Percentiles rank a stretch among this genome's conserved stretches.
These are phyloP conservation scores for Delphinus delphis DNA, from an alignment of 2,113 vertebrate genomes.

Conservation along the genomic window DNA sequence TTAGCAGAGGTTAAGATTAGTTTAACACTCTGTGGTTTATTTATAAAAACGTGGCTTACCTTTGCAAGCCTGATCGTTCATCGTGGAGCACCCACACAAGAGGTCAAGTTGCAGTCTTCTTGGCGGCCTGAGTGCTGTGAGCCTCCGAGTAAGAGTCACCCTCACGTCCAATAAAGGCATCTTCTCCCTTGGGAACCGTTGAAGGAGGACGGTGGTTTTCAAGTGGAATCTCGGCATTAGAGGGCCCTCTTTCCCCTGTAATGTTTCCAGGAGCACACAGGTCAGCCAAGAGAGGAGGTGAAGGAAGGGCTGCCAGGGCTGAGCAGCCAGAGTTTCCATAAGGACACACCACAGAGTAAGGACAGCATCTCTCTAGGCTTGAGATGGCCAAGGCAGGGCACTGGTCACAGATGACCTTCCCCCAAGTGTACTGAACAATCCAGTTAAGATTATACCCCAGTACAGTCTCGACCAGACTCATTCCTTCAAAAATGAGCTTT, in stretches of 20 bases:
- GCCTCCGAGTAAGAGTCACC: background rate
- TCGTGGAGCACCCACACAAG: background rate
- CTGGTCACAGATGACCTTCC: background rate
- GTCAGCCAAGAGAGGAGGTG: background rate
- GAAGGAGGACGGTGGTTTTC: background rate
- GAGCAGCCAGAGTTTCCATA: background rate
- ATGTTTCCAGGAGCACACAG: background rate
- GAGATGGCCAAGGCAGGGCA: background rate
- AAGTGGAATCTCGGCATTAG: background rate
- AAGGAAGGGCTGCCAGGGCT: too few species aligned
- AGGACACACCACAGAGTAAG: background rate
- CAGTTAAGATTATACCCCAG: background rate
- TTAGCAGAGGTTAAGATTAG: background rate
- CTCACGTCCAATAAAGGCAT: background rate
- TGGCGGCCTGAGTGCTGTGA: background rate
- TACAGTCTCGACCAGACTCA: background rate
- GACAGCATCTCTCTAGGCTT: fast-evolving
- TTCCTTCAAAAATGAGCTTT: background rate
- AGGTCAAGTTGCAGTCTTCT: background rate
- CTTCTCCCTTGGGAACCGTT: background rate
- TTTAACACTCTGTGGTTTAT: background rate
- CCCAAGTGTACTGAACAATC: background rate
- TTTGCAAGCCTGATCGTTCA: background rate
- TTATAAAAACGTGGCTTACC: background rate
- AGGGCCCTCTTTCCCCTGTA: background rate